Base-by-base conservation (phyloP, 2,797 vertebrate species). In the Gymnopithys bicolor region DNA sequence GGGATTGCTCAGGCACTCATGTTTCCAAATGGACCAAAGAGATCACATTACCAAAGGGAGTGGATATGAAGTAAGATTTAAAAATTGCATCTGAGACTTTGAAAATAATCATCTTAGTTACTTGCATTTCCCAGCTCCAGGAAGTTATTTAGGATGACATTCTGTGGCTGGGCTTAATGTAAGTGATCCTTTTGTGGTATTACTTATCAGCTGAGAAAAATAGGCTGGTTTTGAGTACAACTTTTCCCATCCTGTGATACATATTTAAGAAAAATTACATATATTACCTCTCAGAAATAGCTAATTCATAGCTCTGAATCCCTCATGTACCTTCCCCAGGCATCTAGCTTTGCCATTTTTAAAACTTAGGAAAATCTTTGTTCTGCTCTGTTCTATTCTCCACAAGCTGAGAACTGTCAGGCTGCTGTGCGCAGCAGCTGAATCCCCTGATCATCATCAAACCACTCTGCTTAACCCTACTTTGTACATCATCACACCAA, bases 161-260 rank as follows among this genome's bases (percentile, higher is more conserved):
- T 92, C 90, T 78, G 48, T 92, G 60, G 14, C 48, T 84, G 35
- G 18, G 19, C 11, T 77, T 92, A 74, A 63, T 32, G 12, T 74
- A 67, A 90, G 23, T 32, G 19, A 83, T 37, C 25, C 1, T 82
- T 93, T 58, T 87, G 55, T 55, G 73, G 76, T 77, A 67, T 77
- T 88, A 73, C 48, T 74, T 87, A 87, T 71, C 62, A 89, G 30
- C 3, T 52, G 70, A 92, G 62, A 86, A 90, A 92, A 90, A 87
- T 19, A 77, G 37, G 5, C 37, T 84, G 41, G 14, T 24, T 94
- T 93, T 9, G 10, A 86, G 25, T 45, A n/a, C 24, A 78, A 28
- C 2, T 79, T 91, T 90, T 92, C 49, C 35, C 39, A 45, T 62
- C 13, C 19, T 69, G 19, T 66, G 19, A 33, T 71, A 68, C 30